Evolutionary conservation across 2,113 vertebrate species (phyloP).

Genomic region (Aix galericulata): DNA sequence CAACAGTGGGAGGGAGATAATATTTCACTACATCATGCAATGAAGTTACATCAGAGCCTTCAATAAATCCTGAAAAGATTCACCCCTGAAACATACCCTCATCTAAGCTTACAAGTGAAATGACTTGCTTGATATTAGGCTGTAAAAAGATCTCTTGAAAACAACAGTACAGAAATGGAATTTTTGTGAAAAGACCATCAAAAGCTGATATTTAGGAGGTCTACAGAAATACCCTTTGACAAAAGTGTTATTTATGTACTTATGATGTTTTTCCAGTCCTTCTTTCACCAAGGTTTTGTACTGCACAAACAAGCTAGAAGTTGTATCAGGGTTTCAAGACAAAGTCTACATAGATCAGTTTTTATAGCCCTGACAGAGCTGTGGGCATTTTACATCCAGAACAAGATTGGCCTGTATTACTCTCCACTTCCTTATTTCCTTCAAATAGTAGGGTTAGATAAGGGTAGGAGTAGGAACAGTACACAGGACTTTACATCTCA

Average conservation of each 20-base stretch:
- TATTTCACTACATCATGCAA: neutral
- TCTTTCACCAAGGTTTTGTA: neutral
- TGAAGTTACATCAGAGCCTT: conserved; percentile 3
- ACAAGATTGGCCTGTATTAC: neutral
- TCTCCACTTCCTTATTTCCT: neutral
- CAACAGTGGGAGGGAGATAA: neutral
- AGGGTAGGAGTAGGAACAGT: neutral
- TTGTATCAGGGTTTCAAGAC: neutral
- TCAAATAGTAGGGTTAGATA: neutral
- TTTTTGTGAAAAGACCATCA: neutral
- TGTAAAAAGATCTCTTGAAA: conserved; percentile 6
- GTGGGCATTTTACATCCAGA: neutral
- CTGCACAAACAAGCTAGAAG: neutral
- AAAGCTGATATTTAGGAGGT: neutral
- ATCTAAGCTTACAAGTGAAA: conserved; percentile 18
- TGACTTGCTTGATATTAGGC: neutral
- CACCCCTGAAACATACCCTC: neutral
- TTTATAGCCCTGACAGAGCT: neutral
- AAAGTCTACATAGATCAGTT: neutral
- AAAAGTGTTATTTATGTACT: conserved; percentile 11
- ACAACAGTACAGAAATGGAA: neutral
- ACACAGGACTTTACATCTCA: neutral
- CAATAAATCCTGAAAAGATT: conserved; percentile 41
- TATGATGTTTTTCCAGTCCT: neutral
- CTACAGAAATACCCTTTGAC: neutral